phyloP scores from a whole-genome alignment of 2,797 vertebrate genomes.

The Morus bassanus region DNA sequence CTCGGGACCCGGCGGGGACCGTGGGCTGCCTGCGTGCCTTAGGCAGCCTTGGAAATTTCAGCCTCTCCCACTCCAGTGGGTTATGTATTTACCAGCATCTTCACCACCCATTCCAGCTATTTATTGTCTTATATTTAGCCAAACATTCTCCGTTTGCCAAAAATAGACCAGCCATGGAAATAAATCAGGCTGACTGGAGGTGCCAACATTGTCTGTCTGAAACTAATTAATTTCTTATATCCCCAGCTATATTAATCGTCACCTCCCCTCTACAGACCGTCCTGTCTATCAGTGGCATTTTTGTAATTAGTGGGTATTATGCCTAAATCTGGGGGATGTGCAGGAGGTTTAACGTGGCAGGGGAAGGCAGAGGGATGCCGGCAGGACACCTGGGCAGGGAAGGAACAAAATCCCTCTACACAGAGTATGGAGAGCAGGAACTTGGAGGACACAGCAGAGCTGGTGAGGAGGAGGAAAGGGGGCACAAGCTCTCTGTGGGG shows the following conservation, averaged over 20 bases:
- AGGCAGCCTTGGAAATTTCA: neutral
- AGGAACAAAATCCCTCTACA: neutral
- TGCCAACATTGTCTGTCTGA: slow-evolving; percentile 43
- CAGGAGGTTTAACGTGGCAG: neutral
- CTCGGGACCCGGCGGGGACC: neutral
- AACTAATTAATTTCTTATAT: slow-evolving; percentile 54
- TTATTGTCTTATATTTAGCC: slow-evolving; percentile 10
- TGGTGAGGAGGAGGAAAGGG: neutral
- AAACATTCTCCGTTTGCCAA: neutral
- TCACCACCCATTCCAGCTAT: neutral
- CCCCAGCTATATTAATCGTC: neutral
- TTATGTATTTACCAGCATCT: neutral
- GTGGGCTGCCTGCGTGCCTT: neutral
- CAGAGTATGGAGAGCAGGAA: rapidly evolving
- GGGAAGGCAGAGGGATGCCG: neutral
- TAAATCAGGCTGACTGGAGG: slow-evolving; percentile 46
- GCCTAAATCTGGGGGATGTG: neutral
- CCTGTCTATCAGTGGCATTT: neutral
- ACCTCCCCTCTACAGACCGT: neutral
- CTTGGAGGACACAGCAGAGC: neutral
- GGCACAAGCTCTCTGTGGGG: rapidly evolving
- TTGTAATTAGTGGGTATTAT: neutral
- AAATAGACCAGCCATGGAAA: slow-evolving; percentile 32
- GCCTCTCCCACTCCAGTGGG: neutral
- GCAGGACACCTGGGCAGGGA: neutral